Evolutionary conservation across 2,113 vertebrate genomes (phyloP).

Genomic region (Eulemur macaco): DNA sequence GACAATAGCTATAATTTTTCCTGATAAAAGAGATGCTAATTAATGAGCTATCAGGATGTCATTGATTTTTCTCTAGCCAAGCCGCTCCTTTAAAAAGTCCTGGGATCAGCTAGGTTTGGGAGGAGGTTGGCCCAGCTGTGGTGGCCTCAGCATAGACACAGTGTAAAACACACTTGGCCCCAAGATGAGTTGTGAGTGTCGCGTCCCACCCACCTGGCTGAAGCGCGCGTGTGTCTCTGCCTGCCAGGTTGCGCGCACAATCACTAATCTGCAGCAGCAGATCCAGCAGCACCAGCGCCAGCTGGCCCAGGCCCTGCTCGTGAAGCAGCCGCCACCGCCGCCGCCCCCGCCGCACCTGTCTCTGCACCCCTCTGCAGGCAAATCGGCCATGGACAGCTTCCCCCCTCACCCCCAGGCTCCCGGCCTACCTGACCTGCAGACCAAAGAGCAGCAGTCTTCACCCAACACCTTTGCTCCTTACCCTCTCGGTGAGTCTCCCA

Average conservation of each 20-base stretch:
- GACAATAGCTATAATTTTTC: neutral
- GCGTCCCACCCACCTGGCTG: neutral
- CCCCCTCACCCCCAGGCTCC: constrained; percentile 91
- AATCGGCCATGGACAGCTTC: constrained; percentile 95
- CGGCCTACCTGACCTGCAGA: constrained; percentile 97
- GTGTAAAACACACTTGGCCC: neutral
- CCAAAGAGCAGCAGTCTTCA: constrained; percentile 98
- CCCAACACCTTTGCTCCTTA: constrained; percentile 95
- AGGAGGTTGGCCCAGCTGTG: neutral
- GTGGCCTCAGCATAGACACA: neutral
- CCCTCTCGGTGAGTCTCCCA: constrained; percentile 90
- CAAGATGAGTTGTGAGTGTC: fast-evolving
- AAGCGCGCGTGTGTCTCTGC: neutral
- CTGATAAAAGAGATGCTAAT: neutral
- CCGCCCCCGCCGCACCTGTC: constrained; percentile 92
- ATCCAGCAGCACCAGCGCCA: constrained; percentile 99
- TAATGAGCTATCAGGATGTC: fast-evolving
- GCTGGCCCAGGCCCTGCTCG: constrained; percentile 98
- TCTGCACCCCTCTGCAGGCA: constrained; percentile 94
- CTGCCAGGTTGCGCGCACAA: constrained; percentile 98
- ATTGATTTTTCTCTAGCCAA: neutral
- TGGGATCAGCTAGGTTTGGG: neutral
- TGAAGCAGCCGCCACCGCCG: constrained; percentile 92
- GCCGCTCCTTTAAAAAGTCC: neutral
- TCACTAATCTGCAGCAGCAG: constrained; percentile 99